These are phyloP conservation scores for Gadopsis bispinosus DNA, from an alignment of 2,797 vertebrate genomes.

Conservation along the genomic window DNA sequence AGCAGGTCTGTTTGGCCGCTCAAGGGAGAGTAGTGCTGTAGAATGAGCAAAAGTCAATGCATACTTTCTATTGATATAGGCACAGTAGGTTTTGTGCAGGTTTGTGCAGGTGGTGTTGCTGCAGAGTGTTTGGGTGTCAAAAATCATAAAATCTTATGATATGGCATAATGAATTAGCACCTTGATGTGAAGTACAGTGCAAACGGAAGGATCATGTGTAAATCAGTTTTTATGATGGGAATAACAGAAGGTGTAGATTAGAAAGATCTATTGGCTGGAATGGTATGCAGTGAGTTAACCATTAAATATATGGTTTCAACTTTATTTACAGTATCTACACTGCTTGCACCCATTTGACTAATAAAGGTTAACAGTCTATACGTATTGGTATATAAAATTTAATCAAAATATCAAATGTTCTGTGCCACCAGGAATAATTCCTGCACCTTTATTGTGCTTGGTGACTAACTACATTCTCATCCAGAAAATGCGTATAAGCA, in stretches of 20 bases:
- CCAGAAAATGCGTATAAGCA: constrained; percentile 7
- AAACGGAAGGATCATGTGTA: background rate
- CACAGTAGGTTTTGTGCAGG: constrained; percentile 8
- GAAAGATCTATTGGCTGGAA: background rate
- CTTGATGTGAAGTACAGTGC: background rate
- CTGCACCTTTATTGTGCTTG: background rate
- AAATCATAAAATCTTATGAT: background rate
- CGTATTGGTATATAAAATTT: background rate
- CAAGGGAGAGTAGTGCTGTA: background rate
- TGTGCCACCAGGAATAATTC: background rate
- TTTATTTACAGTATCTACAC: constrained; percentile 12
- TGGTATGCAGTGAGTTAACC: background rate
- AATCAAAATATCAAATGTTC: constrained; percentile 13
- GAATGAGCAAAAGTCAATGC: background rate
- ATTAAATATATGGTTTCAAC: constrained; percentile 5
- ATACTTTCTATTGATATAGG: background rate
- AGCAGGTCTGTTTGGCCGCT: constrained; percentile 1
- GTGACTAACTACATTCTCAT: constrained; percentile 19
- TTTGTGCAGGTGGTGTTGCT: background rate
- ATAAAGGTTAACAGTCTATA: constrained; percentile 26
- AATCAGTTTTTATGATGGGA: constrained; percentile 4
- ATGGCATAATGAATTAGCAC: background rate
- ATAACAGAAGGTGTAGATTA: background rate
- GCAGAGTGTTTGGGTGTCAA: background rate
- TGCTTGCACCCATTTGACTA: background rate